Base-by-base conservation (phyloP, 1,140 invertebrate genomes). In the Heliconius congener region DNA sequence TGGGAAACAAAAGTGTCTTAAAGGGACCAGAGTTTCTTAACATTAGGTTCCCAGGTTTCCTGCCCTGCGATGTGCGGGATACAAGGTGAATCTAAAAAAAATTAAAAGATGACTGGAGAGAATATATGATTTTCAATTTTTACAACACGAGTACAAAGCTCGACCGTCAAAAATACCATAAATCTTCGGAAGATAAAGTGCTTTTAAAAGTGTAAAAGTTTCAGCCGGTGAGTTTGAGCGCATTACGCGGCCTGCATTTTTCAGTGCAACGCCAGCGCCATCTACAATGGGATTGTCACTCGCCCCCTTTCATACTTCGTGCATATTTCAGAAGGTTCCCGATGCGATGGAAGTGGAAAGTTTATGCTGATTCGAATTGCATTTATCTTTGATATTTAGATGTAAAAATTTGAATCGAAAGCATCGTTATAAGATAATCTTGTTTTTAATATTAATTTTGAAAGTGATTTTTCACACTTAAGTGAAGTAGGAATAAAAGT, bases 141-240 rank as follows among this genome's bases (percentile, higher is more conserved):
- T 30, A 66, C n/a, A 66, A 30, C 60, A 66, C 60, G 5, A 66
- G 23, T 66, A 66, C 60, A 66, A 66, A 66, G 60, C 23, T 30
- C 27, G 60, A 66, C 13, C 60, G 60, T 66, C 83, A 81, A 82
- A 87, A 86, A 84, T 80, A 72, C 79, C 81, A 84, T 84, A 86
- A 87, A 87, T 85, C 82, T 77, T 81, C 79, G 71, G 46, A 84
- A 87, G 83, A 84, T 83, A 86, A 87, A 84, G 79, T 83, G 81
- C 74, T 82, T 79, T 79, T 71, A 76, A 71, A 81, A 83, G 81
- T 76, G 76, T 70, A 37, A 77, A 77, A 84, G 74, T 84, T 87
- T 83, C 81, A 83, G 81, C 76, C 81, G 78, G 81, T 73, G 42
- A 78, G 55, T 83, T 82, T 70, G 76, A 80, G 78, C 72, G 83